Conservation (phyloP, 37 sponge, comb jelly and placozoan genomes). For the Chondrosia reniformis region DNA sequence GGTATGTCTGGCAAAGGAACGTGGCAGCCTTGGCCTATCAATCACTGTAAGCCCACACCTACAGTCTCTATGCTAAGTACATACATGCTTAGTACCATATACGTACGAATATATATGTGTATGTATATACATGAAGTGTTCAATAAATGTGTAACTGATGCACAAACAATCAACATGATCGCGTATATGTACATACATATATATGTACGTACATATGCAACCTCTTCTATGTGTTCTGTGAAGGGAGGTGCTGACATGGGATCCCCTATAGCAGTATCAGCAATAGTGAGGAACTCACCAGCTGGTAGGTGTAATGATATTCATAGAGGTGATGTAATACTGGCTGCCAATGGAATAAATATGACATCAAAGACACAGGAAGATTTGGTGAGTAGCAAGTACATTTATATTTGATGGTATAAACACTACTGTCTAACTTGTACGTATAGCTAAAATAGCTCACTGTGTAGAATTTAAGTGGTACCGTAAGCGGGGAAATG, state of each 20-base stretch:
- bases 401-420: too few species aligned
- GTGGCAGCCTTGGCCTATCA: background rate
- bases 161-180: background rate
- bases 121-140: background rate
- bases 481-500: too few species aligned
- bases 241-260: background rate
- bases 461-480: too few species aligned
- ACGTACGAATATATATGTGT: too few species aligned
- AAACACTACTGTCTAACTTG: too few species aligned
- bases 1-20: background rate
- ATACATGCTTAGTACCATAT: too few species aligned
- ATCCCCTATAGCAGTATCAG: background rate
- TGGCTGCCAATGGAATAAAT: background rate
- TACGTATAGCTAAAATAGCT: too few species aligned
- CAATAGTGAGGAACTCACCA: background rate
- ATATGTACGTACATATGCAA: background rate
- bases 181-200: background rate
- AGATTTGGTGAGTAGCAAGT: constrained; percentile 4
- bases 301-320: background rate
- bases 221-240: background rate
- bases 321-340: constrained; percentile 10
- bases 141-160: background rate
- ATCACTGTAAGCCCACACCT: background rate
- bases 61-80: background rate
- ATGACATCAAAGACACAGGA: background rate